Evolutionary conservation across 2,797 vertebrate species (phyloP).

Genomic region (Rhinoraja longicauda): DNA sequence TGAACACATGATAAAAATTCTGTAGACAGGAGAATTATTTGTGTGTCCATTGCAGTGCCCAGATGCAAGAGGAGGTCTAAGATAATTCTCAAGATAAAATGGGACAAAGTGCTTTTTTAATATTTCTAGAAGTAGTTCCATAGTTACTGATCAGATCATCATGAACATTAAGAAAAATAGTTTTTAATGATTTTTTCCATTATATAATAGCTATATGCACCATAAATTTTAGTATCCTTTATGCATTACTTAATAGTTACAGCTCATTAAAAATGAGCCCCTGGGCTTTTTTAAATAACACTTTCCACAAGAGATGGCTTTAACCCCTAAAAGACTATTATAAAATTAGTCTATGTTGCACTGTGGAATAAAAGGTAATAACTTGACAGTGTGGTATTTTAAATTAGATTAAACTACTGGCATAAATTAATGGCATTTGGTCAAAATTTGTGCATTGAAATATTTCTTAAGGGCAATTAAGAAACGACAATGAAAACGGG

Average conservation of each 20-base stretch:
- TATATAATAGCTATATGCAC: conserved; percentile 94
- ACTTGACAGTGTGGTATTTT: conserved; percentile 12
- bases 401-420: conserved; percentile 22
- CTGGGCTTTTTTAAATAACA: conserved; percentile 93
- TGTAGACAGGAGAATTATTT: background rate
- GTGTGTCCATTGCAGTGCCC: background rate
- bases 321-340: conserved; percentile 79
- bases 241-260: conserved; percentile 99
- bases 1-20: conserved; percentile 4
- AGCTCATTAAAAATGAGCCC: conserved; percentile 99
- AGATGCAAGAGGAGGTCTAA: background rate
- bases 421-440: background rate
- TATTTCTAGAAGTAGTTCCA: conserved; percentile 59
- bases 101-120: conserved; percentile 18
- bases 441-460: background rate
- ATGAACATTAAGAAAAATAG: conserved; percentile 94
- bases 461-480: no score
- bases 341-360: conserved; percentile 57
- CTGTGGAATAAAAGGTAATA: conserved; percentile 31
- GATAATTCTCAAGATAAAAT: background rate
- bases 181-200: conserved; percentile 92
- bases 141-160: conserved; percentile 84
- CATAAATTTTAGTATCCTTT: conserved; percentile 99
- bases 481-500: no score
- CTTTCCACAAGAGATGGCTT: conserved; percentile 85